These are phyloP conservation scores for Limenitis camilla DNA, from an alignment of 2,888 invertebrate genomes.

Conservation along the genomic window DNA sequence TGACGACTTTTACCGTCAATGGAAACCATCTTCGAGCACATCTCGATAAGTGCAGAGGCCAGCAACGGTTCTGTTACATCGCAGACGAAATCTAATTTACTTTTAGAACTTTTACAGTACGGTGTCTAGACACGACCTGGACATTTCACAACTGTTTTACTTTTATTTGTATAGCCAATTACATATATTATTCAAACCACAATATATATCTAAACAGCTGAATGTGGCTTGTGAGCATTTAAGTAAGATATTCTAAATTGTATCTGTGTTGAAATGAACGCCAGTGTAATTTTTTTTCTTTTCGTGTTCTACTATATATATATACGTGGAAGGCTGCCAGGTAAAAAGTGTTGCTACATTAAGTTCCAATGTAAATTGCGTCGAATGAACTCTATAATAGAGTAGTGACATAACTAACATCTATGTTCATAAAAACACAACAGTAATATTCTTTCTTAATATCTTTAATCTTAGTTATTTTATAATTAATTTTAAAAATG, in stretches of 20 bases:
- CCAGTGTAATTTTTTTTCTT: too few species aligned
- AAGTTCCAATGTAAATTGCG: too few species aligned
- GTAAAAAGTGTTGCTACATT: too few species aligned
- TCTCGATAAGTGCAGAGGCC: conserved; percentile 55
- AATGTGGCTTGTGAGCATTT: background rate
- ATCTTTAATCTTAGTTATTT: too few species aligned
- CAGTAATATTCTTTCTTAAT: too few species aligned
- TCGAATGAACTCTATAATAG: too few species aligned
- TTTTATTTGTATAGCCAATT: conserved; percentile 39
- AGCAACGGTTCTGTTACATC: conserved; percentile 57
- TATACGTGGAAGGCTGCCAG: too few species aligned
- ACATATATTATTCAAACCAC: conserved; percentile 13
- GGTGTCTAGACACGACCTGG: conserved; percentile 44
- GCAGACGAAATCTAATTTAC: conserved; percentile 63
- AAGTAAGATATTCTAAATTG: background rate
- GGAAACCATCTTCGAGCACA: conserved; percentile 34
- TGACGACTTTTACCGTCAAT: conserved; percentile 19
- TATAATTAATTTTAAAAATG: too few species aligned
- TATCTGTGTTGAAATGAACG: too few species aligned
- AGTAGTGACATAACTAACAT: too few species aligned
- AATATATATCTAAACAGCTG: background rate
- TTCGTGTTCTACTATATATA: too few species aligned
- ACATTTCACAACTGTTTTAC: conserved; percentile 28
- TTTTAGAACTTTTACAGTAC: conserved; percentile 52
- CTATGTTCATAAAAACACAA: too few species aligned